A percentile compares a stretch with the other conserved stretches of the same genome.
Evolutionary conservation across 2,888 invertebrate genomes (phyloP).

Genomic region (Patella caerulea): DNA sequence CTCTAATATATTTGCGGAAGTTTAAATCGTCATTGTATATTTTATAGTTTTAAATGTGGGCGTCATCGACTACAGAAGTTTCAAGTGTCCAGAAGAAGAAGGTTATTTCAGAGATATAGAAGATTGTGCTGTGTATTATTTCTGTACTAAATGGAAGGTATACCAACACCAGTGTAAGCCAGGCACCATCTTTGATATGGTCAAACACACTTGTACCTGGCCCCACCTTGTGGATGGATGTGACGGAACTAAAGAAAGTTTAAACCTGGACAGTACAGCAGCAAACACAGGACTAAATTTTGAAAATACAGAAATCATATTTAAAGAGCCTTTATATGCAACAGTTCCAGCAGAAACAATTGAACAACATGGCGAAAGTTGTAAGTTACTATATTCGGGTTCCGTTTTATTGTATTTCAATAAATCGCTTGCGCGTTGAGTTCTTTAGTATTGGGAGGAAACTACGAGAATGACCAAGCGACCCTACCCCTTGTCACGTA

Average conservation of each 20-base stretch:
- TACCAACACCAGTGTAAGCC: conserved; percentile 19
- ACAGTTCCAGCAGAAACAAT: neutral
- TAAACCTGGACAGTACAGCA: neutral
- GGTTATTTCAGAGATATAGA: conserved; percentile 30
- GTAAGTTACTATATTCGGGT: no score
- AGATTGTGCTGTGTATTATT: conserved; percentile 27
- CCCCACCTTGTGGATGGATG: conserved; percentile 17
- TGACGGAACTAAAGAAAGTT: neutral
- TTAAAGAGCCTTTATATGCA: neutral
- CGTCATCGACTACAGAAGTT: neutral
- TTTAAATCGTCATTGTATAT: no score
- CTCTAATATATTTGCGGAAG: no score
- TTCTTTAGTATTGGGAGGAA: no score
- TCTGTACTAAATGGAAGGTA: conserved; percentile 23
- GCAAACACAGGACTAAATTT: neutral
- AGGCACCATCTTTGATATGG: conserved; percentile 17
- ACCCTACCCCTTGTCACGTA: no score
- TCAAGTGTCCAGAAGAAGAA: conserved; percentile 23
- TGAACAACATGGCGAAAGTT: no score
- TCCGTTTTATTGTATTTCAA: no score
- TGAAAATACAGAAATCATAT: neutral
- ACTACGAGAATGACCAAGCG: no score
- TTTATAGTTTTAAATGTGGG: neutral
- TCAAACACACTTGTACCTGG: conserved; percentile 18
- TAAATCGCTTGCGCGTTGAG: no score